Evolutionary conservation across 2,797 vertebrate species (phyloP).

Genomic region (Tokudaia tokunoshimensis): DNA sequence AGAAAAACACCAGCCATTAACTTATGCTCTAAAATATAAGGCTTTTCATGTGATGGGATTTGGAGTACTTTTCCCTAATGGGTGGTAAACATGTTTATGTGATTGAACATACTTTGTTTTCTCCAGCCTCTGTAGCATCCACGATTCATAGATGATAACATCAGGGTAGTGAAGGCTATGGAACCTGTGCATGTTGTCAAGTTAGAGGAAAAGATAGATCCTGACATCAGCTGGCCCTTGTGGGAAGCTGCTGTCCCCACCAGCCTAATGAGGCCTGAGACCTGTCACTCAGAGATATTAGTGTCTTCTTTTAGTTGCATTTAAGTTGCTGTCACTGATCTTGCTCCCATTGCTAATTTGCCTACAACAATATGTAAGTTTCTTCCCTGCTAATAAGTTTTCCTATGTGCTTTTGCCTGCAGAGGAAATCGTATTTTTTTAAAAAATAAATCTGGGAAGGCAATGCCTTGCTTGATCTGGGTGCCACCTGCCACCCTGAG

Average conservation of each 20-base stretch:
- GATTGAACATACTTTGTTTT: background rate
- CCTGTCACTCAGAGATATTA: background rate
- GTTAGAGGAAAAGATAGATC: background rate
- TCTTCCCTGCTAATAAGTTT: background rate
- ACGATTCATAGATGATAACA: background rate
- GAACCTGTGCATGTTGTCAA: background rate
- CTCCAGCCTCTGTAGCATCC: background rate
- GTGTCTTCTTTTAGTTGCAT: background rate
- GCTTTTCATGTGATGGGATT: background rate
- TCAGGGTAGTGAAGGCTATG: background rate
- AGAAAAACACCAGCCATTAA: background rate
- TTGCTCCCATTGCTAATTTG: background rate
- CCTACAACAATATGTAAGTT: background rate
- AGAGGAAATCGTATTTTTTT: background rate
- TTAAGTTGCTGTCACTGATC: background rate
- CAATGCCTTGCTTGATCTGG: background rate
- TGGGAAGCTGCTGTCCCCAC: background rate
- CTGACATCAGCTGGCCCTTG: background rate
- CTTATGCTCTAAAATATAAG: background rate
- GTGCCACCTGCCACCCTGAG: rapidly evolving
- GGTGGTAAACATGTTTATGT: background rate
- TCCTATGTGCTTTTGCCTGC: background rate
- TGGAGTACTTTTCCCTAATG: background rate
- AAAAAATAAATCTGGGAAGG: background rate
- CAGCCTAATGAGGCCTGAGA: background rate